These are phyloP conservation scores for Lucinisca nassula DNA, from an alignment of 2,888 invertebrate species.

Conservation along the genomic window DNA sequence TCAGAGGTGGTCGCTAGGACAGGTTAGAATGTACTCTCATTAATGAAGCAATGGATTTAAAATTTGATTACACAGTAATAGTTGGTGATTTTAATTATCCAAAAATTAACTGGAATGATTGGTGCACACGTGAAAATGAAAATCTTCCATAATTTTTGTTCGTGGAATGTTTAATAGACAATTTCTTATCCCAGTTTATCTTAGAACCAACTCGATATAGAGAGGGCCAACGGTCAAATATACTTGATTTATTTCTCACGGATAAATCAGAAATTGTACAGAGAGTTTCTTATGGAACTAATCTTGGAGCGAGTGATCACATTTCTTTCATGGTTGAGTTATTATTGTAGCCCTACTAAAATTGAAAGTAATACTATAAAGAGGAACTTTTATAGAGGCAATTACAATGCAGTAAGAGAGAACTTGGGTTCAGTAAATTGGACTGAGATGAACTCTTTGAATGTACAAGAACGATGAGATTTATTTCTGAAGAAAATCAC, in stretches of 20 bases:
- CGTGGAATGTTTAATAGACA: neutral
- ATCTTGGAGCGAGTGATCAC: neutral
- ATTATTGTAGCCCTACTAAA: neutral
- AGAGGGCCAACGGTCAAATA: neutral
- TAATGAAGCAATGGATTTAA: too few species aligned
- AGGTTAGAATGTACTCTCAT: too few species aligned
- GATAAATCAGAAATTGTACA: neutral
- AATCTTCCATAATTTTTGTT: neutral
- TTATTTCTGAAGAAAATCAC: neutral
- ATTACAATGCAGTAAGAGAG: neutral
- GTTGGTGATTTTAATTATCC: neutral
- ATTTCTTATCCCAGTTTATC: neutral
- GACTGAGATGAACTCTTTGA: neutral
- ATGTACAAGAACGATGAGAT: neutral
- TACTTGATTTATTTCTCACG: neutral
- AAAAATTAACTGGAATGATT: neutral
- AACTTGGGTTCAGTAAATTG: neutral
- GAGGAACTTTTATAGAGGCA: neutral
- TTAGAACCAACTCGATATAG: neutral
- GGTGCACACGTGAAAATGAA: neutral
- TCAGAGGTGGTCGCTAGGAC: too few species aligned
- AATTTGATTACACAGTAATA: too few species aligned
- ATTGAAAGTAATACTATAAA: neutral
- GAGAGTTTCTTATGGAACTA: neutral
- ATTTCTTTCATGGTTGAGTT: neutral